Conservation (phyloP, 1,140 invertebrate genomes). For the Euura lappo region DNA sequence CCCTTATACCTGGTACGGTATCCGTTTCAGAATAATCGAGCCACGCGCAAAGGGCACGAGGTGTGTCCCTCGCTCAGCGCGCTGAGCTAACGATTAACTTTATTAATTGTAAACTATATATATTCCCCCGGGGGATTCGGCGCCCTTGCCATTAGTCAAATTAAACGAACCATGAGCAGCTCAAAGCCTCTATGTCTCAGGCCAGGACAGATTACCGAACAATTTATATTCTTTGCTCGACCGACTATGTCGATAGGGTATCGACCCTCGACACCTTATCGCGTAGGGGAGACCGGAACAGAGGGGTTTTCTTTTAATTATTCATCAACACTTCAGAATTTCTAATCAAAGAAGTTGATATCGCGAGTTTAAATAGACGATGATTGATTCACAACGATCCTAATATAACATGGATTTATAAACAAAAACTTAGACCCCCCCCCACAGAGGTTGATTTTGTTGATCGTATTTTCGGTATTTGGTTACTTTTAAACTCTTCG, state of each 20-base stretch:
- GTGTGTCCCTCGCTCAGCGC: neutral
- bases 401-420: too few relatives aligned
- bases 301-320: too few relatives aligned
- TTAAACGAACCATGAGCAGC: conserved; percentile 2
- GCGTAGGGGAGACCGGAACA: neutral
- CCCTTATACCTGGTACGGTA: too few relatives aligned
- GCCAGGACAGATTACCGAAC: neutral
- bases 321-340: too few relatives aligned
- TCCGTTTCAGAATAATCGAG: too few relatives aligned
- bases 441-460: too few relatives aligned
- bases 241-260: neutral
- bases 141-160: neutral
- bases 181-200: neutral
- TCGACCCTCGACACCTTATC: neutral
- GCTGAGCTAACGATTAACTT: neutral
- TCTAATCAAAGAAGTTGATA: too few relatives aligned
- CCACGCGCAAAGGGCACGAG: neutral
- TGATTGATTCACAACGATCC: too few relatives aligned
- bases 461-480: too few relatives aligned
- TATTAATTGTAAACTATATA: neutral
- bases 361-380: too few relatives aligned
- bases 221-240: neutral
- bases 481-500: too few relatives aligned
- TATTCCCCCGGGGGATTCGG: neutral
- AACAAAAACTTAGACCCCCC: too few relatives aligned